Percentiles rank a stretch among this genome's conserved stretches.
Evolutionary conservation across 2,888 invertebrate species (phyloP).

Genomic region (Heterodera filipjevi): DNA sequence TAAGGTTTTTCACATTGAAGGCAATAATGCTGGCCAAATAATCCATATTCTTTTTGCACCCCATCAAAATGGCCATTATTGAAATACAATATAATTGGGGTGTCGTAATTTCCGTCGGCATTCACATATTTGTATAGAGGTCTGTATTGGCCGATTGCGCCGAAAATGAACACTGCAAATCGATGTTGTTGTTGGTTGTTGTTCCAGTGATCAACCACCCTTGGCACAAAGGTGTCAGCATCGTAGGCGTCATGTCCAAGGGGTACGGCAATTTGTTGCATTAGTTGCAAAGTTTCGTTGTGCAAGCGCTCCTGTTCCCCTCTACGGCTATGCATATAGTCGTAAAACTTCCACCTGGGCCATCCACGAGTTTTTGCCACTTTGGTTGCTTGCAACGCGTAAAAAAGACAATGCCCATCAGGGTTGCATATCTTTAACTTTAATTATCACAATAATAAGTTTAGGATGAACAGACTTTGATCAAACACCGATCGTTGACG

Average conservation of each 20-base stretch:
- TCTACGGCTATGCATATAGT: neutral
- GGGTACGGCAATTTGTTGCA: neutral
- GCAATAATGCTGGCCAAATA: neutral
- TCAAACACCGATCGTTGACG: neutral
- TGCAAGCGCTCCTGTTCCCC: neutral
- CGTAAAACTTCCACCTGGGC: slow-evolving; percentile 3
- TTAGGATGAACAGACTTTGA: neutral
- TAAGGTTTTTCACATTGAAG: slow-evolving; percentile 2
- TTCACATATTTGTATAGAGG: neutral
- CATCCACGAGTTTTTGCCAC: neutral
- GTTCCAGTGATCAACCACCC: slow-evolving; percentile 11
- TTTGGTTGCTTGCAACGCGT: neutral
- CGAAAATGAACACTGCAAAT: slow-evolving; percentile 13
- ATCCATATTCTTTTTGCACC: neutral
- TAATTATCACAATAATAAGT: no score
- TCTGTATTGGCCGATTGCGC: neutral
- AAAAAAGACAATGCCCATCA: neutral
- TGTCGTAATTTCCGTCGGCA: neutral
- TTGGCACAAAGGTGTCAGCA: neutral
- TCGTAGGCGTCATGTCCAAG: neutral
- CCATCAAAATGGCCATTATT: slow-evolving; percentile 2
- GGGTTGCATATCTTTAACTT: neutral
- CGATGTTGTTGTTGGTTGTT: neutral
- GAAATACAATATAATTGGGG: neutral
- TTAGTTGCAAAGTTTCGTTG: neutral